Evolutionary conservation across 2,113 vertebrate species (phyloP).

Genomic region (Chionodraco myersi): DNA sequence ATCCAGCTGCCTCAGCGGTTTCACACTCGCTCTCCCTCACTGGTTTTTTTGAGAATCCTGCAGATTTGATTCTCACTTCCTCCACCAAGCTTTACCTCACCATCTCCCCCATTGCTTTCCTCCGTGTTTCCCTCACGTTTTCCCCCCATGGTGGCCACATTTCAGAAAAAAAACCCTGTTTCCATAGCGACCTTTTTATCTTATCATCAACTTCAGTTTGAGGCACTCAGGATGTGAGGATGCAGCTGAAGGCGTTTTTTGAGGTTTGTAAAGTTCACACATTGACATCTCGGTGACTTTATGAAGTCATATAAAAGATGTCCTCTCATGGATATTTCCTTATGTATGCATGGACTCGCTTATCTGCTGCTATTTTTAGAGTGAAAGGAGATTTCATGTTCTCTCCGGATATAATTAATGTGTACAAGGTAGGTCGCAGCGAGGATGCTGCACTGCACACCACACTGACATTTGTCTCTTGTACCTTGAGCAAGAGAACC

Average conservation of each 20-base stretch:
- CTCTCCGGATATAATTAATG: conserved; percentile 23
- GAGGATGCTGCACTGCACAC: conserved; percentile 4
- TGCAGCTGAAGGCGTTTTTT: conserved; percentile 16
- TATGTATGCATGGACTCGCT: background rate
- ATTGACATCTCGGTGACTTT: background rate
- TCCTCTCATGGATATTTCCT: background rate
- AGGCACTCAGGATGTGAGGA: conserved; percentile 20
- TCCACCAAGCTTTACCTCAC: background rate
- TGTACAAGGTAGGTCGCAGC: conserved; percentile 1
- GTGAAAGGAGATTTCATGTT: background rate
- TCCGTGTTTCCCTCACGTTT: background rate
- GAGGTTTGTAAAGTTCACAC: conserved; percentile 12
- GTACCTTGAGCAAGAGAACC: conserved; percentile 36
- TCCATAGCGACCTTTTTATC: conserved; percentile 62
- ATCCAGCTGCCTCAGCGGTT: conserved; percentile 55
- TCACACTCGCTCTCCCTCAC: conserved; percentile 27
- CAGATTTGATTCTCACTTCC: conserved; percentile 46
- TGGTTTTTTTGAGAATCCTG: conserved; percentile 30
- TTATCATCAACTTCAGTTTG: conserved; percentile 38
- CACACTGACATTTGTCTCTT: conserved; percentile 22
- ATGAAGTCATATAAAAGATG: background rate
- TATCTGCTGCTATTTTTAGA: conserved; percentile 43
- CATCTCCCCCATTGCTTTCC: conserved; percentile 4
- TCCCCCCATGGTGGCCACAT: conserved; percentile 8
- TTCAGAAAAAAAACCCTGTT: conserved; percentile 49